phyloP scores from a whole-genome alignment of 2,797 vertebrate genomes.

The Pelodytes ibericus region DNA sequence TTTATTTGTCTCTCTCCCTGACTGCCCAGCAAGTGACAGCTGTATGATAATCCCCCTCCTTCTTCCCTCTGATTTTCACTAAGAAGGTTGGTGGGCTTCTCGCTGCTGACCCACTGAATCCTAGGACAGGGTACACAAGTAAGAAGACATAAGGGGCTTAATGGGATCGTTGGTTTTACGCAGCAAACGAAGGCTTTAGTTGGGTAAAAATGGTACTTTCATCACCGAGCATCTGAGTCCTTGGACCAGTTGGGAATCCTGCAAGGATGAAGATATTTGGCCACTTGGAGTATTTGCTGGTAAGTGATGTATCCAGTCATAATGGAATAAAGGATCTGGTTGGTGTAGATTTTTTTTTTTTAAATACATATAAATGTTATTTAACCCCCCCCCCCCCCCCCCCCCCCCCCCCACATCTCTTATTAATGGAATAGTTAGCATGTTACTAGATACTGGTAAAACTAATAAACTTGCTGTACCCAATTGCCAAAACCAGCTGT shows the following conservation, averaged over 20 bases:
- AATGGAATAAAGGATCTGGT: no score
- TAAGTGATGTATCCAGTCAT: slow-evolving; percentile 69
- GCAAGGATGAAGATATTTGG: slow-evolving; percentile 82
- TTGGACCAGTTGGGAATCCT: not conserved
- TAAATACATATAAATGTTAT: no score
- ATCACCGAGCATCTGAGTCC: not conserved
- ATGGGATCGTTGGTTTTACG: not conserved
- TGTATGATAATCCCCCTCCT: slow-evolving; percentile 81
- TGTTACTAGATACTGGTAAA: no score
- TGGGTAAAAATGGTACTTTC: no score
- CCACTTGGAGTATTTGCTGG: slow-evolving; percentile 76
- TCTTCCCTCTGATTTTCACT: slow-evolving; percentile 53
- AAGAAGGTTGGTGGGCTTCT: slow-evolving; percentile 65
- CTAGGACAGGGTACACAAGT: slow-evolving; percentile 13
- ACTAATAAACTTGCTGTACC: no score
- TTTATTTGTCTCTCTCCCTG: slow-evolving; percentile 20
- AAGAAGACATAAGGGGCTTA: slow-evolving; percentile 48
- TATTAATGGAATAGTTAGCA: no score
- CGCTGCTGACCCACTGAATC: slow-evolving; percentile 49
- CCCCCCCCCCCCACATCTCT: no score
- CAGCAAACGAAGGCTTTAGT: not conserved
- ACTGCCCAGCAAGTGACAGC: slow-evolving; percentile 67
- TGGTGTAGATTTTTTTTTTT: not conserved
- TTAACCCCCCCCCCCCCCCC: no score
- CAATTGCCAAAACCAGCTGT: no score